phyloP scores from a whole-genome alignment of 1,140 invertebrate genomes.

The Zeugodacus cucurbitae region DNA sequence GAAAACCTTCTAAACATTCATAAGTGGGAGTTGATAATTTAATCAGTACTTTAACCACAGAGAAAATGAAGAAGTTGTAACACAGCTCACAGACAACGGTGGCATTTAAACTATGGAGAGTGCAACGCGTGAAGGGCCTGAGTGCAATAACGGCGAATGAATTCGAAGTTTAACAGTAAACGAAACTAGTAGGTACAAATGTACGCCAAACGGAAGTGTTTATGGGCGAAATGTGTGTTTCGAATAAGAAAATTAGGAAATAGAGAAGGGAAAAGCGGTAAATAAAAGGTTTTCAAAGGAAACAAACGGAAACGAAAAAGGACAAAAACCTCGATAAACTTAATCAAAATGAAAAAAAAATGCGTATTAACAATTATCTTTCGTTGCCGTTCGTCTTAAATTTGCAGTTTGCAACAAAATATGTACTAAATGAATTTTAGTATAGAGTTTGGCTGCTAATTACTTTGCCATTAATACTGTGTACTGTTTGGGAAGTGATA shows the following conservation, averaged over 20 bases:
- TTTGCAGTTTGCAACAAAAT: neutral
- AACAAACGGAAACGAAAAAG: neutral
- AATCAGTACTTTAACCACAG: no score
- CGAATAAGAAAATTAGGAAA: neutral
- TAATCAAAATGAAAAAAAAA: conserved; percentile 13
- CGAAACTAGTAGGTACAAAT: neutral
- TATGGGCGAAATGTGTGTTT: no score
- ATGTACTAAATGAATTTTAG: neutral
- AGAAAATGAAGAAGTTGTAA: no score
- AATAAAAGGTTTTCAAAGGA: neutral
- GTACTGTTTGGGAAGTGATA: neutral
- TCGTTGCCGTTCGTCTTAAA: neutral
- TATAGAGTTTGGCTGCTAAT: conserved; percentile 4
- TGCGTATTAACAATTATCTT: neutral
- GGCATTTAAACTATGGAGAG: conserved; percentile 62
- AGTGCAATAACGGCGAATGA: conserved; percentile 95
- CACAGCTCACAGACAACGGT: conserved; percentile 54
- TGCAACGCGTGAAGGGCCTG: conserved; percentile 86
- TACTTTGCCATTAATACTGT: conserved; percentile 9
- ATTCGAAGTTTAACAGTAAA: conserved; percentile 82
- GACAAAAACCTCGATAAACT: conserved; percentile 7
- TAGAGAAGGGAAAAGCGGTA: no score
- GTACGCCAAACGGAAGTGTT: neutral
- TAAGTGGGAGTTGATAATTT: no score
- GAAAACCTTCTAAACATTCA: no score